Base-by-base conservation (phyloP, 2,888 invertebrate genomes). In the Biston stratarius region DNA sequence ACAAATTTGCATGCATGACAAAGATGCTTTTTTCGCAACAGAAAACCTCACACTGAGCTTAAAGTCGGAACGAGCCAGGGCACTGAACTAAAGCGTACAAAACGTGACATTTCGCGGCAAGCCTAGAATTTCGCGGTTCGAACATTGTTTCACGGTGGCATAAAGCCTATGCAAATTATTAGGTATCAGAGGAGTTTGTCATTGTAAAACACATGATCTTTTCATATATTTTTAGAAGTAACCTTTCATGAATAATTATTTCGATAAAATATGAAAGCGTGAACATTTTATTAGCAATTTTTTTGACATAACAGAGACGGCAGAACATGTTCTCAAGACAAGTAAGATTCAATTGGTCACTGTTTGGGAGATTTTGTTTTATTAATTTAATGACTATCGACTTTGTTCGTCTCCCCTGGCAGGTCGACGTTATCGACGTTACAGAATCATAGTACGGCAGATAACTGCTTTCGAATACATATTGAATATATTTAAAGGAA, bases 11-110 rank as follows among this genome's bases (percentile, higher is more conserved):
- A 33, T 49, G 11, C 12, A n/a, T n/a, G n/a, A 12, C 34, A 34
- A 14, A 12, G 7, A n/a, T n/a, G 9, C 12, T n/a, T 3, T n/a
- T 11, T 11, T 15, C 38, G 36, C 52, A 10, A 53, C 36, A 34
- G 45, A 47, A 11, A 53, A 53, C 42, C 11, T 24, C 38, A 33
- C 14, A 38, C 15, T 48, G 7, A 48, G 9, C 1, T 9, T 52
- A 14, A 14, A 8, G 12, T 5, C 9, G 14, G 33, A 58, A 52
- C n/a, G 38, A 57, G 45, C 42, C 44, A 61, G 40, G 47, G 47
- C 52, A 61, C 47, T 61, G 57, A 57, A 61, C 61, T 61, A 47
- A 38, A 56, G 52, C 56, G 56, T 5, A 61, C 49, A 53, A 44
- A 56, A 56, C 51, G 52, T 36, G 60, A 45, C 64, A 61, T 49